phyloP scores from a whole-genome alignment of 53 echinoderm and acorn worm genomes.

The Mesocentrotus franciscanus region DNA sequence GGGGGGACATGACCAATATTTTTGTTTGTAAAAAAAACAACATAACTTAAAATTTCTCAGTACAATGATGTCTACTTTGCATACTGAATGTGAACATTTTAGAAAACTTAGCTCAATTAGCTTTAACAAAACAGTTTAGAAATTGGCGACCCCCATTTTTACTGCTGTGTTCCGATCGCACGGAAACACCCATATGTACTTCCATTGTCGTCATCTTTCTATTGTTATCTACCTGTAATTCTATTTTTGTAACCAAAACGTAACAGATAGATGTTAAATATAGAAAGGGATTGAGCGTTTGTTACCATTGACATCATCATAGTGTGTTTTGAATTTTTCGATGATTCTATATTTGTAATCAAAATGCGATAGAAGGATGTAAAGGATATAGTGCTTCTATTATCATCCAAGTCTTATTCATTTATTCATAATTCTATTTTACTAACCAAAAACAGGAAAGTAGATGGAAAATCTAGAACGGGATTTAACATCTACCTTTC shows the following conservation, averaged over 20 bases:
- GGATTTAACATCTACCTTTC: background rate
- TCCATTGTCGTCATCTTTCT: background rate
- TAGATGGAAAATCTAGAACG: background rate
- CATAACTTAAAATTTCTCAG: too few relatives aligned
- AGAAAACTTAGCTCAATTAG: too few relatives aligned
- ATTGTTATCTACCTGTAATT: background rate
- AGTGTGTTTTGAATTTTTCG: background rate
- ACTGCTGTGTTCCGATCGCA: too few relatives aligned
- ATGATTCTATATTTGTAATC: background rate
- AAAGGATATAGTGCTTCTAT: background rate
- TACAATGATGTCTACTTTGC: too few relatives aligned
- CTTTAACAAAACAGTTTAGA: too few relatives aligned
- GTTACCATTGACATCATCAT: background rate
- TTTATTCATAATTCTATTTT: background rate
- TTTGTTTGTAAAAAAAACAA: too few relatives aligned
- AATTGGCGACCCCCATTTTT: too few relatives aligned
- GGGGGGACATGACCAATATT: too few relatives aligned
- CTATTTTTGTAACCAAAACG: background rate
- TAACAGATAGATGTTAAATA: background rate
- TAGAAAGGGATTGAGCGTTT: background rate
- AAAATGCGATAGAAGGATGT: background rate
- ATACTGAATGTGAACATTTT: too few relatives aligned
- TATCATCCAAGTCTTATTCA: background rate
- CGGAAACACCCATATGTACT: background rate
- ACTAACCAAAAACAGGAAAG: background rate